Evolutionary conservation across 1,140 invertebrate genomes (phyloP), one percentile per base, ranked within the genome.

Genomic region (Dufourea novaeangliae): DNA sequence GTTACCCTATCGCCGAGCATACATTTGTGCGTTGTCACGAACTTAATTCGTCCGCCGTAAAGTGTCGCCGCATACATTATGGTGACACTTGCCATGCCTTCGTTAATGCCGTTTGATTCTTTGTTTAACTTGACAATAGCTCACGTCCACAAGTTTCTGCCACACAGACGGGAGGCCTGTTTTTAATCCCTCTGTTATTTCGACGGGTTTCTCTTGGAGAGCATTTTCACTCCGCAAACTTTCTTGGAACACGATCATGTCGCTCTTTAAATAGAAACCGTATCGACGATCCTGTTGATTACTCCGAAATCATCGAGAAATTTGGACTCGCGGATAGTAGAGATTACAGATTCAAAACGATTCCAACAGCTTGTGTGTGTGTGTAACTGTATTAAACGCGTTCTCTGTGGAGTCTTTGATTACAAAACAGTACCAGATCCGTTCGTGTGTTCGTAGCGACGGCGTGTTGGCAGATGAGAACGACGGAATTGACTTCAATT

Each of bases 41-140:
- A 10, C 29, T 6, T 52, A 63, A 50, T 63, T 37, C 70, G 32
- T 46, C 7, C 6, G 32, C 14, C 29, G 29, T 25, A n/a, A 72
- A 63, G 37, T 10, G 29, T 4, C 39, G 20, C 12, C 25, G 57
- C 41, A 52, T 63, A 72, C 46, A 57, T 63, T 72, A 72, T 17
- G 12, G 41, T 22, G 57, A 59, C 70, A 32, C 17, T 25, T 39
- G 27, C n/a, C 20, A 57, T 63, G 27, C 57, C 14, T 25, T 25
- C 11, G 6, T 46, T 63, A 27, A 63, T 37, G 20, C 27, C 41
- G 17, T 63, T 29, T 32, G 17, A 72, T 50, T 50, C 56, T 34
- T 50, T 39, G 17, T 27, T 68, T 37, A 20, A 44, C 39, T 37
- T 14, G 57, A 37, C 63, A 63, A 52, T 63, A 72, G 61, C 37